Conservation (phyloP, 2,888 invertebrate species). For the Drosophila maculinotata region DNA sequence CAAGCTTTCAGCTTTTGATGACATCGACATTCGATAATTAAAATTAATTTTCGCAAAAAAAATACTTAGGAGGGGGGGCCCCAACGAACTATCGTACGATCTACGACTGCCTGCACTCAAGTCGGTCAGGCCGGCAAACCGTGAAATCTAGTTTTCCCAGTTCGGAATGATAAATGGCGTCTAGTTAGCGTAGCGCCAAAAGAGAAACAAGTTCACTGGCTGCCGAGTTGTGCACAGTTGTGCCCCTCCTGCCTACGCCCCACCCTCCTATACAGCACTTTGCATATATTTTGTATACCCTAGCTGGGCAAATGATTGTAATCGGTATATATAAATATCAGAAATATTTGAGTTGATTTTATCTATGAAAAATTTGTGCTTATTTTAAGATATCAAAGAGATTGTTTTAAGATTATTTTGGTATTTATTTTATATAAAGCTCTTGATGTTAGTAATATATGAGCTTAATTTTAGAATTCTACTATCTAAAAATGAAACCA, state of each 20-base stretch:
- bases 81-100: conserved; percentile 17
- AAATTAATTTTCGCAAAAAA: conserved; percentile 68
- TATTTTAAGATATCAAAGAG: too few relatives aligned
- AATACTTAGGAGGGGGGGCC: conserved; percentile 5
- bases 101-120: conserved; percentile 29
- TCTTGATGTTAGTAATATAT: not conserved
- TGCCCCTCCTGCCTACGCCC: not conserved
- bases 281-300: conserved; percentile 9
- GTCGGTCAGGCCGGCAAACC: conserved; percentile 47
- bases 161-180: conserved; percentile 74
- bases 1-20: conserved; percentile 49
- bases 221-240: conserved; percentile 6
- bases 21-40: conserved; percentile 67
- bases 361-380: too few relatives aligned
- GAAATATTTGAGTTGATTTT: too few relatives aligned
- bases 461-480: not conserved
- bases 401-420: too few relatives aligned
- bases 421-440: too few relatives aligned
- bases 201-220: conserved; percentile 73
- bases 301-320: too few relatives aligned
- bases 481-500: too few relatives aligned
- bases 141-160: conserved; percentile 73
- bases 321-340: too few relatives aligned
- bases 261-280: not conserved
- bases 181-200: conserved; percentile 75